phyloP scores from a whole-genome alignment of 2,113 vertebrate species.

The Neodon shergylaensis region DNA sequence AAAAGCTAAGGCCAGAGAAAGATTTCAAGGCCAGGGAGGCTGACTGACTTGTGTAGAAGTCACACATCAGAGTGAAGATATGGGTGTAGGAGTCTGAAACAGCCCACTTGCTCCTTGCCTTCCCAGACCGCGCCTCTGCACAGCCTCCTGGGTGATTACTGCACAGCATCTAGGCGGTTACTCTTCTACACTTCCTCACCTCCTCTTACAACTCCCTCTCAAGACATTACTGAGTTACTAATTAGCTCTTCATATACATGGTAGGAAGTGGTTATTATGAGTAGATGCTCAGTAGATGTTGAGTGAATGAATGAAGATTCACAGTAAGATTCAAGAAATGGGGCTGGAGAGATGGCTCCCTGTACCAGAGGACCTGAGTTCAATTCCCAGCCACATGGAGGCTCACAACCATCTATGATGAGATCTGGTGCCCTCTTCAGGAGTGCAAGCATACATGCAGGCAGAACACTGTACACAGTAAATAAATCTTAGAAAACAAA shows the following conservation, averaged over 20 bases:
- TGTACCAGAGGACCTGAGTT: background rate
- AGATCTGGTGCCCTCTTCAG: background rate
- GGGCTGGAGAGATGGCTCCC: background rate
- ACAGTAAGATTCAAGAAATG: slow-evolving; percentile 18
- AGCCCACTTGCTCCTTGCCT: background rate
- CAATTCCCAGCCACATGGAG: background rate
- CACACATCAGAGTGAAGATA: background rate
- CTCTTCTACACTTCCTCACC: background rate
- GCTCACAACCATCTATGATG: background rate
- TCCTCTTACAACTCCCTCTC: background rate
- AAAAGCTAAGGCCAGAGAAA: background rate
- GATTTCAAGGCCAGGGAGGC: background rate
- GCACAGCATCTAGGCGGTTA: background rate
- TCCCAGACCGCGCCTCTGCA: background rate
- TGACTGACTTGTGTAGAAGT: background rate
- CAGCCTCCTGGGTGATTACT: background rate
- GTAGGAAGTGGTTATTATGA: slow-evolving; percentile 14
- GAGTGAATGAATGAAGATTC: slow-evolving; percentile 20
- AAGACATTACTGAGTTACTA: slow-evolving; percentile 26
- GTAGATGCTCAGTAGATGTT: background rate
- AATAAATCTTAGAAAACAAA: background rate
- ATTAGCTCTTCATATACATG: background rate
- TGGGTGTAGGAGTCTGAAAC: background rate
- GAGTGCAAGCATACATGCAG: background rate
- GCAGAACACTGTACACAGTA: background rate